A percentile compares a stretch with the other conserved stretches of the same genome.
These are phyloP conservation scores for Trachymyrmex septentrionalis DNA, from an alignment of 1,140 invertebrate species.

Conservation along the genomic window DNA sequence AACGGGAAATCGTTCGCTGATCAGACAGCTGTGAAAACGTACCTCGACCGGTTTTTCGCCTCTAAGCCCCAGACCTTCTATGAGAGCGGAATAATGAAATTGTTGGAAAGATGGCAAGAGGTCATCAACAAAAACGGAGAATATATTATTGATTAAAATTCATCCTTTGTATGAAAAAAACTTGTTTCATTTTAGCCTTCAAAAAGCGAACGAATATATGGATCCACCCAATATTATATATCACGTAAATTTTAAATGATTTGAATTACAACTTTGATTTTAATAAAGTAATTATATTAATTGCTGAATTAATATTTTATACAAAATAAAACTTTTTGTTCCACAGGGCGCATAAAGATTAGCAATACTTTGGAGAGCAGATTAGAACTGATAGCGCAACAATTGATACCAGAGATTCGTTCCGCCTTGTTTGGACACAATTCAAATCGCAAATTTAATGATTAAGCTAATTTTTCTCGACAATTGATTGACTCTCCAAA, in stretches of 20 bases:
- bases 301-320: conserved; percentile 17
- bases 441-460: conserved; percentile 98
- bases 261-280: conserved; percentile 16
- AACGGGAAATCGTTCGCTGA: no score
- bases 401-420: conserved; percentile 97
- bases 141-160: no score
- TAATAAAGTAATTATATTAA: neutral
- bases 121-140: no score
- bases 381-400: conserved; percentile 97
- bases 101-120: no score
- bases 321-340: conserved; percentile 35
- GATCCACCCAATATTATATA: no score
- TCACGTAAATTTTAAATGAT: neutral
- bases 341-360: conserved; percentile 91
- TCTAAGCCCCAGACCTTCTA: no score
- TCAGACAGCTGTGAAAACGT: no score
- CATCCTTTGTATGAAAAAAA: no score
- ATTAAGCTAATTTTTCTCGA: conserved; percentile 89
- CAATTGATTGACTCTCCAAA: conserved; percentile 66
- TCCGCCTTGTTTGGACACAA: conserved; percentile 97
- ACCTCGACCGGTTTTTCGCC: no score
- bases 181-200: no score
- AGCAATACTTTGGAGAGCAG: conserved; percentile 98
- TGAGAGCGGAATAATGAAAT: no score
- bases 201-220: no score